Base-by-base conservation (phyloP, 2,888 invertebrate genomes). In the Myopa tessellatipennis region DNA sequence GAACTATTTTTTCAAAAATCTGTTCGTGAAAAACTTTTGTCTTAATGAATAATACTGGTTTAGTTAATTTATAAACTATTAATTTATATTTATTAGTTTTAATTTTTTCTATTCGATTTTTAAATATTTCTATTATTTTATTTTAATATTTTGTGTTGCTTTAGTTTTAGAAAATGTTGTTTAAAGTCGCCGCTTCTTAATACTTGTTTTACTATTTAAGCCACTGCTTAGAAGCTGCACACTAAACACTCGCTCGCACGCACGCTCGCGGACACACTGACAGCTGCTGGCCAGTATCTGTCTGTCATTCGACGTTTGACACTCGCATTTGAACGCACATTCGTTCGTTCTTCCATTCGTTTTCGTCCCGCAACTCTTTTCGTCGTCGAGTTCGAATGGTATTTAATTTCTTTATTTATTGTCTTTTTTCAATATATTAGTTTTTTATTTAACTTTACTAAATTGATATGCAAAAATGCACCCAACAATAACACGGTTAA, bases 271-370 rank as follows among this genome's bases (percentile, higher is more conserved):
- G 26, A 55, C 77, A 40, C 72, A 72, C 77, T 77, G 67, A 72
- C 72, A 67, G 7, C 36, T 36, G 65, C 38, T 58, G 65, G 26
- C 67, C 34, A 75, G 26, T 69, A 69, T 40, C 65, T 67, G 55
- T 18, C 61, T 76, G 76, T 70, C 70, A 76, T 8, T 18, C 55
- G 76, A 63, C 52, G 63, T 63, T 63, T 63, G 76, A 63, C 76
- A 52, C 50, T 16, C 38, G 26, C 16, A 16, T 38, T n/a, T 52
- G n/a, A 18, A 50, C 58, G 55, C 26, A 18, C 45, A n/a, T 38
- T 60, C 58, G 63, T 18, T 18, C 45, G 74, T 79, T 58, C 34
- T 10, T 18, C 34, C 16, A 63, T 50, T 52, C 26, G 40, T 10
- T 74, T 74, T 14, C n/a, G 38, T 73, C 26, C 18, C 76, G 40